Evolutionary conservation across 2,113 vertebrate species (phyloP), one percentile per base, ranked within the genome.

Genomic region (Probosciger aterrimus): DNA sequence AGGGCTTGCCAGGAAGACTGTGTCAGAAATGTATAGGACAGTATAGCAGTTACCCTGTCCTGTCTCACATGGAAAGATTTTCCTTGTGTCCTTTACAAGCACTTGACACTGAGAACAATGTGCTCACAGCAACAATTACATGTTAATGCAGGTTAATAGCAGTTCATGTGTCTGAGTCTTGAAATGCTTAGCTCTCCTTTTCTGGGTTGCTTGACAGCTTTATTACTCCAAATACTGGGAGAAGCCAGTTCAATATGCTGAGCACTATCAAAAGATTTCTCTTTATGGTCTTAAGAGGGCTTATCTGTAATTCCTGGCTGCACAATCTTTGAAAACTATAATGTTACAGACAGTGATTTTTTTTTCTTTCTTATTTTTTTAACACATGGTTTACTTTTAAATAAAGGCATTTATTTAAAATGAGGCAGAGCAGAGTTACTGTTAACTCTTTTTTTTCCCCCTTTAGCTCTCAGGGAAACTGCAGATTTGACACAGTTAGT

Each of bases 261-360:
- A 77, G 47, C 43, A 0, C 68, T 93, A 88, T 67, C 91, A 88
- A 77, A 92, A 92, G 93, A 75, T 59, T 94, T 94, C 91, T 73
- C 85, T 93, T 88, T 90, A 86, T 79, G 74, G 63, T 86, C 71
- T 96, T 91, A 92, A 88, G 82, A 95, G 71, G 82, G 79, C 71
- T 97, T 95, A 93, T 95, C 95, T 91, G 79, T 90, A 89, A 96
- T 90, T 96, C 92, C 92, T 94, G 94, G 59, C 93, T 95, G 71
- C 43, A 33, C 46, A 75, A 13, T 31, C 94, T 93, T 94, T 90
- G 85, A 88, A 92, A 90, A 88, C 92, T 86, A 35, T 94, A 70
- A 76, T 82, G 59, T 95, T 95, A 79, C 67, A 93, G 79, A 63
- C 60, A 69, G 68, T 46, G 74, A 37, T 24, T 69, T 73, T 89